A percentile compares a stretch with the other conserved stretches of the same genome.
phyloP scores from a whole-genome alignment of 2,888 invertebrate genomes.

The Archips crataeganus region DNA sequence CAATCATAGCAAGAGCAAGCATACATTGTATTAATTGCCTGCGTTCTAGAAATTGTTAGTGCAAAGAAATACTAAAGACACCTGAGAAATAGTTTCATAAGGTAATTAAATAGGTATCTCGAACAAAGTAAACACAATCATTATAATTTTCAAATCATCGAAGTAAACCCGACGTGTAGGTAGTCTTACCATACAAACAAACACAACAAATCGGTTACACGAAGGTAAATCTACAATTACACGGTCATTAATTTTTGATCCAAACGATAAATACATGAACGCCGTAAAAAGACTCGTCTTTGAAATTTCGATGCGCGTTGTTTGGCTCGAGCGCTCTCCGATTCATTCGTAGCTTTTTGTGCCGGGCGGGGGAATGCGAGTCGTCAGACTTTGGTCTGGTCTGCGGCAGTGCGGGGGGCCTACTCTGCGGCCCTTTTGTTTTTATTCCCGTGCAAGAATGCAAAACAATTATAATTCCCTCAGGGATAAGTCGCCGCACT shows the following conservation, averaged over 20 bases:
- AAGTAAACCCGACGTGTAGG: background rate
- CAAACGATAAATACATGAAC: constrained; percentile 20
- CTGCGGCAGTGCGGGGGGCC: constrained; percentile 79
- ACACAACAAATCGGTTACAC: background rate
- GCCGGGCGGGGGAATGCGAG: constrained; percentile 75
- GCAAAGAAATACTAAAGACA: background rate
- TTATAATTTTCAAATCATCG: no score
- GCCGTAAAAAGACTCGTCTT: constrained; percentile 25
- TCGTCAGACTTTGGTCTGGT: constrained; percentile 83
- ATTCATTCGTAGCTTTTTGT: constrained; percentile 81
- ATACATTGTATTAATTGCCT: background rate
- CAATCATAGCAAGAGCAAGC: background rate
- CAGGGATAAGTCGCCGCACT: constrained; percentile 77
- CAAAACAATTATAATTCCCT: constrained; percentile 85
- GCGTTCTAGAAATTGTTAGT: background rate
- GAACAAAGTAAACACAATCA: background rate
- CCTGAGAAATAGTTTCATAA: background rate
- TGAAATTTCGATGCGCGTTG: constrained; percentile 27
- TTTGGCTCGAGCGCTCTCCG: constrained; percentile 57
- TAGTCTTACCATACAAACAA: background rate
- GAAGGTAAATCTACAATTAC: constrained; percentile 21
- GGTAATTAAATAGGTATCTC: background rate
- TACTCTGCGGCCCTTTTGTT: constrained; percentile 76
- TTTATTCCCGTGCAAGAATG: constrained; percentile 84
- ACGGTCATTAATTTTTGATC: constrained; percentile 23